These are phyloP conservation scores for Channa argus DNA, from an alignment of 2,113 vertebrate species.

Conservation along the genomic window DNA sequence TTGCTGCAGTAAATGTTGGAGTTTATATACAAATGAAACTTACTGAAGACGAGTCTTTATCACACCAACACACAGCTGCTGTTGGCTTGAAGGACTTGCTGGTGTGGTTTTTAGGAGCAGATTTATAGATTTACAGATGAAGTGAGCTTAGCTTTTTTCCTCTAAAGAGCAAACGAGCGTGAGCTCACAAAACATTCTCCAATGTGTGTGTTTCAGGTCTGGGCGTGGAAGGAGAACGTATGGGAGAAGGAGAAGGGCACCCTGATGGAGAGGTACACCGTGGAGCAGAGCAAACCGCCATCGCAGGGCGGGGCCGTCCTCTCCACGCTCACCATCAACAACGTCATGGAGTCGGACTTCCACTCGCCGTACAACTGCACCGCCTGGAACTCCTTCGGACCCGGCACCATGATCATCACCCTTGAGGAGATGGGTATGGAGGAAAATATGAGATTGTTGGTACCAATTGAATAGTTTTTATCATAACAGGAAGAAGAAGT, in stretches of 20 bases:
- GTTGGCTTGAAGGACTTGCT: constrained; percentile 16
- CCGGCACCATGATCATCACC: constrained; percentile 94
- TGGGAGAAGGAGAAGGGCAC: constrained; percentile 91
- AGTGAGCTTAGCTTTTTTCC: too few species aligned
- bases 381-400: constrained; percentile 95
- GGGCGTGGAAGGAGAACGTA: constrained; percentile 97
- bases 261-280: constrained; percentile 91
- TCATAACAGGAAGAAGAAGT: too few species aligned
- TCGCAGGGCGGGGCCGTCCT: constrained; percentile 87
- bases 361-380: constrained; percentile 98
- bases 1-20: constrained; percentile 28
- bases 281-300: constrained; percentile 89
- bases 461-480: too few species aligned
- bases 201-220: constrained; percentile 82
- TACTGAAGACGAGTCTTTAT: constrained; percentile 13
- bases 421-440: constrained; percentile 89
- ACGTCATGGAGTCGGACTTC: constrained; percentile 94
- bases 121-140: constrained; percentile 18
- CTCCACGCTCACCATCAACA: constrained; percentile 96
- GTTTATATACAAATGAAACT: constrained; percentile 53
- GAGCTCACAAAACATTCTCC: neutral
- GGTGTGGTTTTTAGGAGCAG: constrained; percentile 27
- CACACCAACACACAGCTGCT: neutral
- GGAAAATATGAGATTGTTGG: too few species aligned
- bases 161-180: too few species aligned